Base-by-base conservation (phyloP, 2,888 invertebrate genomes). In the Volucella inflata region DNA sequence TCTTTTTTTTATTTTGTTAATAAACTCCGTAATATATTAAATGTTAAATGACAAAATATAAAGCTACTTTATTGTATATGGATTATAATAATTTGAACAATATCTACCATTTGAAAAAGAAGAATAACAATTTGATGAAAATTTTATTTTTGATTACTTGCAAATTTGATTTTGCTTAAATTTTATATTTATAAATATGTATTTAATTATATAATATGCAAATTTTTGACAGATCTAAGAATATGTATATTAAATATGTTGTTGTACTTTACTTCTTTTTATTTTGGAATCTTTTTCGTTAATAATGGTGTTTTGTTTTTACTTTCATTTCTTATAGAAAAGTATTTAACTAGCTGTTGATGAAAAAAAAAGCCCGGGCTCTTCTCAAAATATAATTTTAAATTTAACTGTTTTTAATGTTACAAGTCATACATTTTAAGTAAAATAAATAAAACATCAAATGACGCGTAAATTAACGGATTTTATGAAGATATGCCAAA, bases 201-300 rank as follows among this genome's bases (percentile, higher is more conserved):
- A 65, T 51, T 46, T 21, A 84, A 59, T 44, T 30, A 6, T 30
- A 30, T 30, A 30, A 30, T 30, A 30, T 30, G 30, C 30, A 30
- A 6, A 30, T 30, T 30, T 30, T 30, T 30, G 30, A 50, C 68
- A 51, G 68, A 17, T 71, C 55, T 60, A 64, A 40, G 44, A 80
- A 80, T 51, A 64, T 76, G 60, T 80, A 71, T 65, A 70, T 59
- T 78, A 74, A 83, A 83, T 84, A 78, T 79, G 42, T 71, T 84
- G 68, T 84, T 84, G 84, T 84, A 84, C 80, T 84, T 67, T 79
- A 53, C 44, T 65, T 53, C 68, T 38, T 81, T 68, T 50, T 17
- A 8, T 55, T 44, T 64, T 64, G 53, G 21, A 38, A 70, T 16
- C 40, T 44, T 72, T 14, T 50, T 40, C 51, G 60, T 11, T 51